Base-by-base conservation (phyloP, 2,797 vertebrate genomes). In the Sebastes trivittatus region DNA sequence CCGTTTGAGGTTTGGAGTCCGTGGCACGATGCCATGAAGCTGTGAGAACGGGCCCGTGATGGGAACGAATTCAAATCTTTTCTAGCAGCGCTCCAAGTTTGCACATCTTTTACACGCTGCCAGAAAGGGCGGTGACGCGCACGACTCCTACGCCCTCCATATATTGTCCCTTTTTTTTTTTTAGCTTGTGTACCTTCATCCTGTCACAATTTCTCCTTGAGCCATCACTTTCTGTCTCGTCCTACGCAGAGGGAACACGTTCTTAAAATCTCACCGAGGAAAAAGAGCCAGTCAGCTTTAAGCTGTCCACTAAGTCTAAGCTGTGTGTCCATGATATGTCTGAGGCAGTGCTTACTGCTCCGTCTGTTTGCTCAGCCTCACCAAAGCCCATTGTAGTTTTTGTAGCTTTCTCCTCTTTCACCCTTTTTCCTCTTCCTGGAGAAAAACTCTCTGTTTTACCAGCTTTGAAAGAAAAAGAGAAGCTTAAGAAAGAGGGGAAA, bases 281-380 rank as follows among this genome's bases (percentile, higher is more conserved):
- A 71, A 63, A 63, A 64, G 72, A 56, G 66, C 56, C 74, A 36
- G 74, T 23, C 58, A 7, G 78, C 82, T 87, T 81, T 89, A 89
- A 92, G 86, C 83, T 85, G 86, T 87, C 84, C 84, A 49, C 85
- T 83, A 86, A 87, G 88, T 87, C 89, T 90, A 87, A 90, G 91
- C 91, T 86, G 82, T 76, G 54, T 85, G 92, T 92, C 90, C 86
- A 69, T 27, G 86, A 88, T 89, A 81, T 73, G 88, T 91, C 84
- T 84, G 71, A 82, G 84, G 82, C 81, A 56, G 56, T 70, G 65
- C 86, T 88, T 78, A 86, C 89, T 27, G 81, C 82, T 80, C 74
- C 54, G 65, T 81, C 64, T 89, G 79, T 87, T 88, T 81, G 71
- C 88, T 83, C 81, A 78, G 82, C 78, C 84, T 77, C 84, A 8